Evolutionary conservation across 2,888 invertebrate species (phyloP).

Genomic region (Hesperia comma): DNA sequence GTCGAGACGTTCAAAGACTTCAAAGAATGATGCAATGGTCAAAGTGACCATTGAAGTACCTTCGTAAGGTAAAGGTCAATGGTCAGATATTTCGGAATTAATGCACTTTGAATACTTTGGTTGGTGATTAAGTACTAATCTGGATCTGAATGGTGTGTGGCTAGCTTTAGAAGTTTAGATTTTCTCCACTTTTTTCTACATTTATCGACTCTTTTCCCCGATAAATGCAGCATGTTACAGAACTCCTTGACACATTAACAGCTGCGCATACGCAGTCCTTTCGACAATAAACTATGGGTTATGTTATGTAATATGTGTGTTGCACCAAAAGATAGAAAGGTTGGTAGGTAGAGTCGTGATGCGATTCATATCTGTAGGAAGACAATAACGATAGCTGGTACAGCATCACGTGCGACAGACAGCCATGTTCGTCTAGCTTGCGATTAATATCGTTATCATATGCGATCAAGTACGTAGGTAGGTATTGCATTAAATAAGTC

Average conservation of each 20-base stretch:
- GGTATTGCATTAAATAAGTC: background rate
- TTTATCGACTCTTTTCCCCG: no score
- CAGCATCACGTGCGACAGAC: slow-evolving; percentile 22
- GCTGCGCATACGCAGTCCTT: background rate
- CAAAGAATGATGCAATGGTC: slow-evolving; percentile 52
- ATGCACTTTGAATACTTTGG: slow-evolving; percentile 22
- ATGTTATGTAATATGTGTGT: no score
- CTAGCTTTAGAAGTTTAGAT: no score
- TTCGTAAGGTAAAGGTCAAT: slow-evolving; percentile 25
- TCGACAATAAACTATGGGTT: slow-evolving; percentile 18
- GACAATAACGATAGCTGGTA: slow-evolving; percentile 61
- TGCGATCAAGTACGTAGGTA: slow-evolving; percentile 16
- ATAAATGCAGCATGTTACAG: no score
- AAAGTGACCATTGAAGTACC: slow-evolving; percentile 36
- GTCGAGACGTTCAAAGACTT: slow-evolving; percentile 54
- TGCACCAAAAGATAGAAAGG: slow-evolving; percentile 33
- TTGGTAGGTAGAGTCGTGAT: slow-evolving; percentile 60
- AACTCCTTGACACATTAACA: no score
- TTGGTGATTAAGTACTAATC: no score
- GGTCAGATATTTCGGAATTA: slow-evolving; percentile 11
- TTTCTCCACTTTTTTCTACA: no score
- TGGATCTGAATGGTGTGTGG: no score
- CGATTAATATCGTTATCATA: slow-evolving; percentile 17
- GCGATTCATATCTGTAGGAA: slow-evolving; percentile 70
- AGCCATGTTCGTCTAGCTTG: slow-evolving; percentile 10